phyloP scores from a whole-genome alignment of 1,140 invertebrate species.

The Pseudomyrmex sp. region DNA sequence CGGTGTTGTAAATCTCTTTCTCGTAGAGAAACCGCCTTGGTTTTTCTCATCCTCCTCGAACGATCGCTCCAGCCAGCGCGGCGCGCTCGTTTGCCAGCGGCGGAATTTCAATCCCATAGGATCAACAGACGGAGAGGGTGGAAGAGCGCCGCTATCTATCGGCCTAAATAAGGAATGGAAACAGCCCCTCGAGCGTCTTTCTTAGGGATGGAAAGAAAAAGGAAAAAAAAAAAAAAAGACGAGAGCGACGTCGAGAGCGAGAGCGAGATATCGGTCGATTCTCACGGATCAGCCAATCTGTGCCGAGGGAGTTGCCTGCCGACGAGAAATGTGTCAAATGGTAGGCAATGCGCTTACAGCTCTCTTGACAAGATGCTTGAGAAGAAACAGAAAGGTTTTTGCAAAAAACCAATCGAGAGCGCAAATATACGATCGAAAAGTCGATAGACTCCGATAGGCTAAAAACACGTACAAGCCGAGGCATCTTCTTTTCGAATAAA shows the following conservation, averaged over 20 bases:
- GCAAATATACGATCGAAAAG: not conserved
- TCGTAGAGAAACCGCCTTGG: not conserved
- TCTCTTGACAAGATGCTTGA: not conserved
- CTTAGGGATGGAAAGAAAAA: not conserved
- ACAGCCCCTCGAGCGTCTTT: not conserved
- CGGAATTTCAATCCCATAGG: constrained; percentile 42
- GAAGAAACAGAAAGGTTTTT: not conserved
- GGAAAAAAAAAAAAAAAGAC: not conserved
- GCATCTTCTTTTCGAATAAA: not conserved
- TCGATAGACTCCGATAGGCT: not conserved
- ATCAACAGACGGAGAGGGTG: not conserved
- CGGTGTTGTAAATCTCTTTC: constrained; percentile 29
- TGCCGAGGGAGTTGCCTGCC: not conserved
- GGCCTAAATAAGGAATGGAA: constrained; percentile 15
- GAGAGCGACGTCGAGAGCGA: not conserved
- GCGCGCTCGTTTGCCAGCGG: not conserved
- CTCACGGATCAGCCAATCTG: constrained; percentile 13
- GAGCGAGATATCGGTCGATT: not conserved
- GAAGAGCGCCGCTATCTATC: constrained; percentile 8
- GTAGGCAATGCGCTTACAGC: not conserved
- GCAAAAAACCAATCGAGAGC: constrained; percentile 11
- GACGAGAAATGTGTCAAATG: constrained; percentile 30
- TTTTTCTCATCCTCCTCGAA: not conserved
- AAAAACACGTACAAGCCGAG: not conserved
- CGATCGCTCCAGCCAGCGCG: not conserved